Conservation (phyloP, 2,113 vertebrate genomes). For the Meriones unguiculatus region DNA sequence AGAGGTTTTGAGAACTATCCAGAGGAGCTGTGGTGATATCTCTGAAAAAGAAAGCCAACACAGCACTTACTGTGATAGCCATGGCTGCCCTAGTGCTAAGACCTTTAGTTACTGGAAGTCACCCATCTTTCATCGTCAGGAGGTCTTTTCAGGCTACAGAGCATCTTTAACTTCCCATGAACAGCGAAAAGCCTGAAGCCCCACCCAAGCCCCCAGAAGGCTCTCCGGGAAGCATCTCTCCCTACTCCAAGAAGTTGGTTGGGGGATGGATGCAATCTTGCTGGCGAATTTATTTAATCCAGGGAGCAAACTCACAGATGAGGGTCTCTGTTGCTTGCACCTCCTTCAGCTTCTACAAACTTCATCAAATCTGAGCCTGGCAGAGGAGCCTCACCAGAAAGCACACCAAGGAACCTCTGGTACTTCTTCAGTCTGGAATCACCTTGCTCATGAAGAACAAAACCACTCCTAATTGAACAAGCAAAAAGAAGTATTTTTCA, state of each 20-base stretch:
- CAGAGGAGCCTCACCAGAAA: neutral
- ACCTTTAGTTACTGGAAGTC: neutral
- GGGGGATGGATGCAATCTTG: neutral
- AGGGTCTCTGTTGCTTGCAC: neutral
- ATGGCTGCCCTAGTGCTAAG: neutral
- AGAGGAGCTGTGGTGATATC: neutral
- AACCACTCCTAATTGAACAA: neutral
- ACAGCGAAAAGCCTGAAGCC: neutral
- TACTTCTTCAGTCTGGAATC: neutral
- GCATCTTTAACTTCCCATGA: neutral
- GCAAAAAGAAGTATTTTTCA: neutral
- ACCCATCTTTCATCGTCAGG: neutral
- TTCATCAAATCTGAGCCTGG: neutral
- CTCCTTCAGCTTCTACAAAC: neutral
- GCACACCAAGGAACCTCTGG: too few relatives aligned
- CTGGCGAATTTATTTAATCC: neutral
- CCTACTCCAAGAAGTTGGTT: neutral
- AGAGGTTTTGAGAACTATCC: neutral
- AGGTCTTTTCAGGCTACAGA: neutral
- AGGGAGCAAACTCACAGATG: neutral
- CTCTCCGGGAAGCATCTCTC: neutral
- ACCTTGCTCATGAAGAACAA: accelerated
- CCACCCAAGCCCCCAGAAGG: too few relatives aligned
- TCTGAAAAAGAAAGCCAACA: neutral
- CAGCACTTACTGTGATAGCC: neutral